Evolutionary conservation across 2,888 invertebrate genomes (phyloP).

Genomic region (Ptilodon capucinus): DNA sequence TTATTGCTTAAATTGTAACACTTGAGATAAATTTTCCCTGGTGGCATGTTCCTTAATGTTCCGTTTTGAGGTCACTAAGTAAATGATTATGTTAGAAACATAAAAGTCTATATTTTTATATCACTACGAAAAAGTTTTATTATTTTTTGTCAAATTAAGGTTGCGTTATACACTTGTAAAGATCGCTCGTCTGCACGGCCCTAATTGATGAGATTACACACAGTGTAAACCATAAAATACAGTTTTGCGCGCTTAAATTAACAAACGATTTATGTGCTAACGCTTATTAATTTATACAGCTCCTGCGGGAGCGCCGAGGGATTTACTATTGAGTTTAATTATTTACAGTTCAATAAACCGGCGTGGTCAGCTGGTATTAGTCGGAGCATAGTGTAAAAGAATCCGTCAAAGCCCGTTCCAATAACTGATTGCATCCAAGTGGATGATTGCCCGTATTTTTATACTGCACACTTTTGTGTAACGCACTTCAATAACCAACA

Average conservation of each 20-base stretch:
- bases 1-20: no score
- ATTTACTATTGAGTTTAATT: not conserved
- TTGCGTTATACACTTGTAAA: not conserved
- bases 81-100: no score
- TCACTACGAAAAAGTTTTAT: no score
- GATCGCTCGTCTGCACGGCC: not conserved
- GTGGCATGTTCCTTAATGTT: no score
- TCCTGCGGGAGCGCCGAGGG: not conserved
- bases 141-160: no score
- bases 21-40: no score
- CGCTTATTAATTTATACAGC: not conserved
- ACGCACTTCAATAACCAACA: no score
- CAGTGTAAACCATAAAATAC: not conserved
- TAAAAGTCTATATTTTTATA: no score
- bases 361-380: not conserved
- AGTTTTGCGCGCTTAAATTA: not conserved
- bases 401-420: not conserved
- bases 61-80: no score
- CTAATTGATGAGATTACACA: not conserved
- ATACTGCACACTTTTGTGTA: no score
- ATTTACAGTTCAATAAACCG: not conserved
- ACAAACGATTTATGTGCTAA: constrained; percentile 1
- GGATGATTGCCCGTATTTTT: no score
- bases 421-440: not conserved
- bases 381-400: not conserved